Evolutionary conservation across 2,888 invertebrate species (phyloP), one percentile per base, ranked within the genome.

Genomic region (Caenorhabditis parvicauda): DNA sequence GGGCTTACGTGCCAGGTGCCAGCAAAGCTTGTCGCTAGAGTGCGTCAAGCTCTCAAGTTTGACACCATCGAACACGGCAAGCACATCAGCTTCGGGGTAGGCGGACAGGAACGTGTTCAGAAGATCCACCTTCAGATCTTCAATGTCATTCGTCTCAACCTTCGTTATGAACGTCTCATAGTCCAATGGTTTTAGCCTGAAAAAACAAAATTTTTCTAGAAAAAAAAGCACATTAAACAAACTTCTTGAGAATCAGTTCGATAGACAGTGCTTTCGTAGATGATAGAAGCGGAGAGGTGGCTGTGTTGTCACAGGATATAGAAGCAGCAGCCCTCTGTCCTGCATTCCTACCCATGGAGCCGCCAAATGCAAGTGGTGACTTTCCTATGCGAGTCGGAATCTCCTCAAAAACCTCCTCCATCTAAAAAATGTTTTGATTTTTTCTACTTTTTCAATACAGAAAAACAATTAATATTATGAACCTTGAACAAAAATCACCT

Each of bases 401-500:
- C 29, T 62, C 62, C 37, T 62, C 62, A 48, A 62, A 62, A 3
- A 62, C 29, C 24, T 62, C 62, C 22, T 62, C 58, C 62, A 62
- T 62, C 43, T 51, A 25, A 54, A 46, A 24, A 27, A 22, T 17
- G 19, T 9, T 17, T n/a, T 32, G 22, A 3, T 32, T 29, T 39
- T 25, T 39, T 21, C 39, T 41, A 28, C n/a, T 37, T 44, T 5
- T 0, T 42, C 4, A 6, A 42, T 14, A 19, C 5, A n/a, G n/a
- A 9, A 32, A n/a, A n/a, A 32, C 9, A 32, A 9, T 32, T 32
- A 12, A 32, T 12, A 17, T 43, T 43, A 21, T 4, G 7, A 43
- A 24, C 17, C 21, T 22, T 5, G 4, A n/a, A 22, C 14, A 4
- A 7, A 19, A 6, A 3, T 39, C 42, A 56, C 56, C 28, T 59